Percentiles rank a stretch among this genome's conserved stretches.
These are phyloP conservation scores for Petrophora chlorosata DNA, from an alignment of 2,888 invertebrate genomes.

Conservation along the genomic window DNA sequence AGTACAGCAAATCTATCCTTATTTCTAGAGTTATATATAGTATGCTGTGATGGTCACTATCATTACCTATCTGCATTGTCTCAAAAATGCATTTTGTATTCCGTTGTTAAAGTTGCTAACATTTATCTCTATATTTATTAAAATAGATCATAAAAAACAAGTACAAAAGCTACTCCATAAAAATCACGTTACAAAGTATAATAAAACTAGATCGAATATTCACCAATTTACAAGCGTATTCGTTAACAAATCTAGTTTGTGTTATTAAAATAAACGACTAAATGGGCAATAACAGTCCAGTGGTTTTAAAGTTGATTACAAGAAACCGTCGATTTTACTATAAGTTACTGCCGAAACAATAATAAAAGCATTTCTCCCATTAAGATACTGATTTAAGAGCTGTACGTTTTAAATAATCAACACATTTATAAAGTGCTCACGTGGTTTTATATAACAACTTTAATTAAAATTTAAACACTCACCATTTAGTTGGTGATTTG, in stretches of 20 bases:
- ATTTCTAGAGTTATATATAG: no score
- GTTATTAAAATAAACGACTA: constrained; percentile 55
- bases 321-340: constrained; percentile 38
- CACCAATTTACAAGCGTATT: constrained; percentile 40
- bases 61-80: no score
- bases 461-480: no score
- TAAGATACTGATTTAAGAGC: constrained; percentile 9
- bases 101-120: no score
- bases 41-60: no score
- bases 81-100: no score
- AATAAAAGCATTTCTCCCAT: constrained; percentile 38
- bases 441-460: no score
- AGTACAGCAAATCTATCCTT: no score
- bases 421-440: no score
- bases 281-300: constrained; percentile 48
- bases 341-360: constrained; percentile 8
- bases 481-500: no score
- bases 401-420: constrained; percentile 4
- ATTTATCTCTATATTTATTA: no score
- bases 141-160: neutral
- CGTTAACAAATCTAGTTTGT: constrained; percentile 46
- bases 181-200: neutral
- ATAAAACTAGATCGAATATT: constrained; percentile 33
- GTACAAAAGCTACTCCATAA: neutral
- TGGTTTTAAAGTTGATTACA: constrained; percentile 40